Evolutionary conservation across 2,888 invertebrate species (phyloP).

Genomic region (Tetranychus truncatus): DNA sequence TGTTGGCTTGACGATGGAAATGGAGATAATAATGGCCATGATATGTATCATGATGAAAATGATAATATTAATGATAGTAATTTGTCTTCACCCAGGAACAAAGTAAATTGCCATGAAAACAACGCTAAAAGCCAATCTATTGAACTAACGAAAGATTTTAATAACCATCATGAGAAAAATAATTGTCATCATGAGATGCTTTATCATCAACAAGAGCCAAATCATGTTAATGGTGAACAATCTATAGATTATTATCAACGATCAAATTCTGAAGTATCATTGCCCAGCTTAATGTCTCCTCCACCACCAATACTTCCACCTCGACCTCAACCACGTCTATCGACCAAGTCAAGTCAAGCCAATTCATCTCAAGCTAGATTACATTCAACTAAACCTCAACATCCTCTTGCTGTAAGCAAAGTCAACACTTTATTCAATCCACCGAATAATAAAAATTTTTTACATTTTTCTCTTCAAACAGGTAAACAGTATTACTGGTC

Average conservation of each 20-base stretch:
- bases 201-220: too few species aligned
- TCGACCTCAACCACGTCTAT: neutral
- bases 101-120: neutral
- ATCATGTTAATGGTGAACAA: too few species aligned
- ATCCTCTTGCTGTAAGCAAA: constrained; percentile 13
- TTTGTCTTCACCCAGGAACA: neutral
- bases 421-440: neutral
- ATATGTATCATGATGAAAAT: neutral
- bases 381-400: neutral
- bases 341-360: neutral
- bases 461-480: constrained; percentile 27
- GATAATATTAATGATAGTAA: neutral
- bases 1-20: constrained; percentile 1
- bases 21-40: neutral
- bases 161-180: neutral
- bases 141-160: neutral
- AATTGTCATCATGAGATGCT: neutral
- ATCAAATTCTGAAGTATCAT: neutral
- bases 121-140: neutral
- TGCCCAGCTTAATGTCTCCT: neutral
- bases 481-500: constrained; percentile 57
- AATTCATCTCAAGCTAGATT: neutral
- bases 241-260: neutral
- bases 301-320: neutral
- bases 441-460: neutral